Evolutionary conservation across 2,797 vertebrate species (phyloP).

Genomic region (Bradypus variegatus): DNA sequence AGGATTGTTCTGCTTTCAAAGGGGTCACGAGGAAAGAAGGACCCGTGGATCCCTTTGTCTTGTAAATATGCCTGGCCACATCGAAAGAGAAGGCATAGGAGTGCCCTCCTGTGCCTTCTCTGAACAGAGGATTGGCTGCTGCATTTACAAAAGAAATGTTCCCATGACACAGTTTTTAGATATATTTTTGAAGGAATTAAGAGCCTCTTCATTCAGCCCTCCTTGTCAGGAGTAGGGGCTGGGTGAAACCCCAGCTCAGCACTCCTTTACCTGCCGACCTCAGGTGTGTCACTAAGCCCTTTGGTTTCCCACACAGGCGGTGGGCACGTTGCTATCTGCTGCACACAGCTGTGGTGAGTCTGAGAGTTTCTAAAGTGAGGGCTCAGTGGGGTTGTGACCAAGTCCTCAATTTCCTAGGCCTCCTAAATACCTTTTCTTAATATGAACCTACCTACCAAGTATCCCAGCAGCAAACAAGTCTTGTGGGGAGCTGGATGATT

Average conservation of each 20-base stretch:
- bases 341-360: neutral
- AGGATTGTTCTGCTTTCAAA: neutral
- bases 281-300: accelerated
- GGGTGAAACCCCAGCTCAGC: neutral
- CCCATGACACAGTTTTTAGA: neutral
- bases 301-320: neutral
- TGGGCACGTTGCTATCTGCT: neutral
- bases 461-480: neutral
- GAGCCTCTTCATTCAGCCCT: neutral
- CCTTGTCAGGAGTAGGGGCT: neutral
- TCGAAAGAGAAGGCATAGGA: neutral
- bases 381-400: neutral
- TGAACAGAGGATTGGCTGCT: neutral
- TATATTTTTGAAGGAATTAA: neutral
- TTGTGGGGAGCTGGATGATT: neutral
- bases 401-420: neutral
- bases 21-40: neutral
- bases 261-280: neutral
- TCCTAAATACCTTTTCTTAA: neutral
- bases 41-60: neutral
- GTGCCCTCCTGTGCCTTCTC: neutral
- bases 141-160: accelerated
- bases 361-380: neutral
- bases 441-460: neutral
- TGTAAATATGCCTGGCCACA: neutral